phyloP scores from a whole-genome alignment of 2,888 invertebrate species.

The Norana najaformis region DNA sequence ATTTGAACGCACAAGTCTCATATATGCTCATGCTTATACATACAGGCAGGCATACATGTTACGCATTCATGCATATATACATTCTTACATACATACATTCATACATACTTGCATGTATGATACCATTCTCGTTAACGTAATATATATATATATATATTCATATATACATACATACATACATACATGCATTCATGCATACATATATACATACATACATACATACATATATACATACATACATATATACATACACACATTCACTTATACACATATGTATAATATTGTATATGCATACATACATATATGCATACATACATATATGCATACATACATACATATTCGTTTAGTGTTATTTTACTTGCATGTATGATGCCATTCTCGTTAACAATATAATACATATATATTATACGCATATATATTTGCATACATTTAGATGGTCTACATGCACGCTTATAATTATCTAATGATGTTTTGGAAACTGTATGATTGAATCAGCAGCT shows the following conservation, averaged over 20 bases:
- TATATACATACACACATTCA: not conserved
- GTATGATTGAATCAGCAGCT: not conserved
- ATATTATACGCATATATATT: not conserved
- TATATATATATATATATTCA: not conserved
- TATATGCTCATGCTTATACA: not conserved
- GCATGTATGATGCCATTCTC: no score
- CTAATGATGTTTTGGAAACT: not conserved
- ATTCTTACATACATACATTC: no score
- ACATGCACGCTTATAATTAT: not conserved
- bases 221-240: not conserved
- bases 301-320: no score
- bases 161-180: not conserved
- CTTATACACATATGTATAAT: no score
- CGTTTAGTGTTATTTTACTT: no score
- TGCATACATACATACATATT: no score
- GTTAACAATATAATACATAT: no score
- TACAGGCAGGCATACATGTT: not conserved
- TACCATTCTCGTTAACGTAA: no score
- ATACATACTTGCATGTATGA: no score
- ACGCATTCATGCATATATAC: no score
- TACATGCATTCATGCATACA: no score
- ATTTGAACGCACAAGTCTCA: not conserved
- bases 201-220: no score
- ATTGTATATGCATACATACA: not conserved
- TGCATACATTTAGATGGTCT: not conserved